phyloP scores from a whole-genome alignment of 2,113 vertebrate genomes.

The Acrocephalus kingi region DNA sequence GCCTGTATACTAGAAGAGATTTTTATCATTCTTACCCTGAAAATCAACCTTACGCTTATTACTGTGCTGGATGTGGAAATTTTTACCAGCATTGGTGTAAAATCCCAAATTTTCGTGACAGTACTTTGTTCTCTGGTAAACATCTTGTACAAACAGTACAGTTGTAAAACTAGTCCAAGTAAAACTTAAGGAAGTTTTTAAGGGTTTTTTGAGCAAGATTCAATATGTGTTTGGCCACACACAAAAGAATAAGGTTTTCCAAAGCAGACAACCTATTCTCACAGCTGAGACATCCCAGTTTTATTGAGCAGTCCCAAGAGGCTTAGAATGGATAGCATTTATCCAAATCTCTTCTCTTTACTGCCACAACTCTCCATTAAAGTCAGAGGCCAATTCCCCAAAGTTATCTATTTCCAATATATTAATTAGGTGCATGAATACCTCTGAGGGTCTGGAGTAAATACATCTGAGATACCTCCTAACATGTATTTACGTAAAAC shows the following conservation, averaged over 20 bases:
- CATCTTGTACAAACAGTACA: background rate
- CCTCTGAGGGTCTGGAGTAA: background rate
- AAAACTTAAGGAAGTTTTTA: background rate
- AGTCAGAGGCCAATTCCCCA: background rate
- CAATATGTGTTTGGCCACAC: background rate
- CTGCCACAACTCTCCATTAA: background rate
- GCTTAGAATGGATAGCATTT: background rate
- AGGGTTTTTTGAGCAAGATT: rapidly evolving
- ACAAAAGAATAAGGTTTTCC: background rate
- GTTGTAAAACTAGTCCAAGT: background rate
- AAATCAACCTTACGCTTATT: background rate
- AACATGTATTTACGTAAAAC: background rate
- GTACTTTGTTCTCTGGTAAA: background rate
- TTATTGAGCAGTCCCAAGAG: background rate
- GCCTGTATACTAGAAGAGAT: background rate
- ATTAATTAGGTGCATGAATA: background rate
- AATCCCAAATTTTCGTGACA: background rate
- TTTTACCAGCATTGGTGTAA: background rate
- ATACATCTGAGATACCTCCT: background rate
- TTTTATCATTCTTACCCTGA: background rate
- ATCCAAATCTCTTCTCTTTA: background rate
- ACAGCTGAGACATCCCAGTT: background rate
- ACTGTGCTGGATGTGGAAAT: background rate
- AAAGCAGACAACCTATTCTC: background rate
- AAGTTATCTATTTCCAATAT: background rate